phyloP scores from a whole-genome alignment of 2,113 vertebrate species.

The Periophthalmus modestus region DNA sequence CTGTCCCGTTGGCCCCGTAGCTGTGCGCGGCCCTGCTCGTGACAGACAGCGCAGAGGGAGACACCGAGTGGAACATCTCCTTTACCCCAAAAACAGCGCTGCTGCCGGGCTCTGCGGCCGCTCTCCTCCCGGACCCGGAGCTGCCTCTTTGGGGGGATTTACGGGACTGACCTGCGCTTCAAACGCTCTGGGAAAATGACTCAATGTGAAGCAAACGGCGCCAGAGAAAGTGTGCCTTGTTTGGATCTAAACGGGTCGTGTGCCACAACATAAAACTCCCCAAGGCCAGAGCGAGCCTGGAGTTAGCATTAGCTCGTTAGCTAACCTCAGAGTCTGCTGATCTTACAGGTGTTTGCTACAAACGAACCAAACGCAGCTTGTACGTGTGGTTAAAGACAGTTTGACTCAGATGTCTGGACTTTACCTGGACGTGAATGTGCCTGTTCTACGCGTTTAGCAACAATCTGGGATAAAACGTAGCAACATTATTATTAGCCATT shows the following conservation, averaged over 20 bases:
- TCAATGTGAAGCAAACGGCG: constrained; percentile 47
- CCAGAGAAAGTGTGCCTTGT: constrained; percentile 71
- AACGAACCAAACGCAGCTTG: constrained; percentile 38
- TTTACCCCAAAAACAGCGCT: constrained; percentile 49
- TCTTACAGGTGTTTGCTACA: constrained; percentile 65
- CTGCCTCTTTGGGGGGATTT: constrained; percentile 29
- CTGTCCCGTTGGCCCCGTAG: too few species aligned
- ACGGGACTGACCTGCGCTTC: constrained; percentile 32
- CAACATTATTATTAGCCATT: constrained; percentile 67
- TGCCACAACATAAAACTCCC: constrained; percentile 63
- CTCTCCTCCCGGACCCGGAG: constrained; percentile 41
- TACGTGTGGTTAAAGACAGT: constrained; percentile 29
- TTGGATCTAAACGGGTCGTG: constrained; percentile 68
- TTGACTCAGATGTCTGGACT: constrained; percentile 12
- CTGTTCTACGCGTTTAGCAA: constrained; percentile 24
- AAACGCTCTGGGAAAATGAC: constrained; percentile 60
- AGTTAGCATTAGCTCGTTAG: constrained; percentile 48
- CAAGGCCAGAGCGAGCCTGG: constrained; percentile 74
- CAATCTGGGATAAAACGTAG: constrained; percentile 48
- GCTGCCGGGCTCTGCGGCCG: constrained; percentile 17
- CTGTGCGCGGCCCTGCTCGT: constrained; percentile 10
- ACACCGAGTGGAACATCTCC: constrained; percentile 54
- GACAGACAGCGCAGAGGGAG: constrained; percentile 57
- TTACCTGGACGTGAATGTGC: constrained; percentile 33
- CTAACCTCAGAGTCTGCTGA: constrained; percentile 52